Evolutionary conservation across 2,888 invertebrate species (phyloP).

Genomic region (Tipula vernalis): DNA sequence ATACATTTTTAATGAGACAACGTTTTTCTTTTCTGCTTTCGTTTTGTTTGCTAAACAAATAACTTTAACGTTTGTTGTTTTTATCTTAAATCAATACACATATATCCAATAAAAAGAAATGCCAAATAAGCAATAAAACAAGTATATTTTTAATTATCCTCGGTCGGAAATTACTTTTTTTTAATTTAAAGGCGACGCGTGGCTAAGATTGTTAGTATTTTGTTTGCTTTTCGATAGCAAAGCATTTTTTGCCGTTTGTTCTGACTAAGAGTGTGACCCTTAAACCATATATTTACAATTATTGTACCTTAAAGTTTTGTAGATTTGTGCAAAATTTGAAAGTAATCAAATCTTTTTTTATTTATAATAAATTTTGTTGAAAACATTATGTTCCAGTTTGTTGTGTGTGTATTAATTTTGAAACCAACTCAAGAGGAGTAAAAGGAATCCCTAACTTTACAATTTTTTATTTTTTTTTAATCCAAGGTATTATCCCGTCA

Average conservation of each 20-base stretch:
- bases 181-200: background rate
- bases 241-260: background rate
- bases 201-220: background rate
- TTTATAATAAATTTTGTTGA: background rate
- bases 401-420: background rate
- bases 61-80: background rate
- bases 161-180: background rate
- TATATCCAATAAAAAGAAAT: background rate
- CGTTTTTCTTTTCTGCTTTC: background rate
- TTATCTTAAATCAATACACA: background rate
- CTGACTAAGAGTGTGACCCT: background rate
- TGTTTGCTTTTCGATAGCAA: no score
- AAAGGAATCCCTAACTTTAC: background rate
- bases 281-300: background rate
- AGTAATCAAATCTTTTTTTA: background rate
- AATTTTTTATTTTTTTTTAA: background rate
- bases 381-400: background rate
- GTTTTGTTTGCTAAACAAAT: background rate
- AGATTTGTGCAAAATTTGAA: background rate
- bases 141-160: background rate
- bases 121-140: background rate
- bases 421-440: background rate
- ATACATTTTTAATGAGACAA: background rate
- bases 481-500: background rate
- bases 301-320: background rate